Evolutionary conservation across 2,797 vertebrate species (phyloP).

Genomic region (Masticophis lateralis): DNA sequence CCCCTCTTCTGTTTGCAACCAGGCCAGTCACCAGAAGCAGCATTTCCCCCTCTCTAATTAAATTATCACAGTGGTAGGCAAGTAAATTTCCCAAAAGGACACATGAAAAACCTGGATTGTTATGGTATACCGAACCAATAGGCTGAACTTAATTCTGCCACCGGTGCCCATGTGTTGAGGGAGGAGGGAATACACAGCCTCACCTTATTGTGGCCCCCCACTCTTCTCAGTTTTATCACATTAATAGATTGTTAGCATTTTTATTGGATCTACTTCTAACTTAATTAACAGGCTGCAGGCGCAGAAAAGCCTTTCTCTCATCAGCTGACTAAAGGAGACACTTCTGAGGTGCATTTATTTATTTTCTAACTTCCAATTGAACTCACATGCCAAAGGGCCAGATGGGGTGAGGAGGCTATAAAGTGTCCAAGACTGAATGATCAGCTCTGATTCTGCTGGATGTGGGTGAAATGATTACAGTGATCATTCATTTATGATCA

Average conservation of each 20-base stretch:
- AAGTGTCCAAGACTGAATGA: not conserved
- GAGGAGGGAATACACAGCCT: not conserved
- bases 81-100: not conserved
- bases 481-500: not conserved
- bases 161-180: not conserved
- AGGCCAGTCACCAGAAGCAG: not conserved
- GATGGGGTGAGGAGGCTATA: not conserved
- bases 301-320: not conserved
- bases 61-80: not conserved
- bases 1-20: not conserved
- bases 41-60: not conserved
- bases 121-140: not conserved
- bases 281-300: not conserved
- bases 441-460: not conserved
- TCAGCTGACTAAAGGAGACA: not conserved
- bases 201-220: not conserved
- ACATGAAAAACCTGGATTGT: not conserved
- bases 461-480: not conserved
- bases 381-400: not conserved
- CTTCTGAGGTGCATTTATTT: not conserved
- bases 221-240: not conserved
- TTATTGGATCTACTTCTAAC: not conserved
- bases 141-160: not conserved
- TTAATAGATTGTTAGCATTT: not conserved
- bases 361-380: not conserved